Conservation (phyloP, 2,888 invertebrate genomes). For the Hirtodrosophila cameraria region DNA sequence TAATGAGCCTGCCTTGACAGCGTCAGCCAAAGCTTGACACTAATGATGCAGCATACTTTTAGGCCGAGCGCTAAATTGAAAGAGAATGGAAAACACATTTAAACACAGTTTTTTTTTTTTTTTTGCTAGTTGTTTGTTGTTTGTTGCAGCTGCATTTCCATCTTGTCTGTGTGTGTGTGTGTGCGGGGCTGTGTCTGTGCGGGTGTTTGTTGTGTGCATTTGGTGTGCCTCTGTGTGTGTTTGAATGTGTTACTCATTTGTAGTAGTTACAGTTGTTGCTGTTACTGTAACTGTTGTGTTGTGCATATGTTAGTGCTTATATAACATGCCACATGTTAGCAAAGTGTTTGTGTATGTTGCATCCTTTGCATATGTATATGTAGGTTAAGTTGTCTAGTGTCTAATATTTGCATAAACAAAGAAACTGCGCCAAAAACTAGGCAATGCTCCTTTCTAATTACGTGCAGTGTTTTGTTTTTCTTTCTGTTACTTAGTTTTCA, state of each 20-base stretch:
- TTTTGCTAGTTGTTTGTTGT: conserved; percentile 6
- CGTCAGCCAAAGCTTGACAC: conserved; percentile 50
- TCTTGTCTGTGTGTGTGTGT: conserved; percentile 26
- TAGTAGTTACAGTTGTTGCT: conserved; percentile 6
- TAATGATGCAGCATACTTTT: conserved; percentile 74
- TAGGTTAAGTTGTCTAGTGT: conserved; percentile 71
- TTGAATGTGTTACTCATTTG: conserved; percentile 25
- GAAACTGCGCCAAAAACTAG: conserved; percentile 58
- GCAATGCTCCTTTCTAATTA: conserved; percentile 66
- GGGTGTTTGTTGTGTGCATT: conserved; percentile 17
- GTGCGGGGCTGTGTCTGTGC: conserved; percentile 16
- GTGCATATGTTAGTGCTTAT: conserved; percentile 39
- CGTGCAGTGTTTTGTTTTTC: conserved; percentile 21
- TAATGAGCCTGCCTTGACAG: conserved; percentile 45
- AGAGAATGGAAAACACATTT: conserved; percentile 65
- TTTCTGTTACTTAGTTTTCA: neutral
- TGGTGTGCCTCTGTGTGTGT: conserved; percentile 1
- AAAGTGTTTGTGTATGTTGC: conserved; percentile 20
- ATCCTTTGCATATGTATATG: conserved; percentile 37
- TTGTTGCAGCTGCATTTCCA: conserved; percentile 21
- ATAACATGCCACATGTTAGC: conserved; percentile 32
- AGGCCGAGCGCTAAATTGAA: conserved; percentile 76
- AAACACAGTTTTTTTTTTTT: conserved; percentile 26
- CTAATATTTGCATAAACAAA: conserved; percentile 70
- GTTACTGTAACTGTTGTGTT: conserved; percentile 2